Percentiles rank a stretch among this genome's conserved stretches.
phyloP scores from a whole-genome alignment of 2,888 invertebrate species.

The Dryobotodes eremita region DNA sequence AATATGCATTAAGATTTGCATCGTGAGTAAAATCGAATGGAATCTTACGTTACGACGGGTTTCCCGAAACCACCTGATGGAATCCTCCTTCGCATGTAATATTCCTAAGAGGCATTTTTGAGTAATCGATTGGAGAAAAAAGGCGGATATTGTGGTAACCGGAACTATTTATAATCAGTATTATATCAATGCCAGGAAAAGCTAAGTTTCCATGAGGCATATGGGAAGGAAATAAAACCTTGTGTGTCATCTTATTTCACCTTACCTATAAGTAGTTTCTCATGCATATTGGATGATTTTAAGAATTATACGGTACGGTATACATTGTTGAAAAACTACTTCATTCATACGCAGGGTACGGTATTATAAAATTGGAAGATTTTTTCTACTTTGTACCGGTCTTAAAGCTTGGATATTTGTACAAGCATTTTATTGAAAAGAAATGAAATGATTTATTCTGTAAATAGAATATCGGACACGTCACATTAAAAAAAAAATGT shows the following conservation, averaged over 20 bases:
- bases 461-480: too few relatives aligned
- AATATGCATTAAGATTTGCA: slow-evolving; percentile 55
- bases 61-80: slow-evolving; percentile 51
- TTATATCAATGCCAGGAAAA: slow-evolving; percentile 40
- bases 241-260: slow-evolving; percentile 35
- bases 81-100: slow-evolving; percentile 49
- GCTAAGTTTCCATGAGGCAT: slow-evolving; percentile 35
- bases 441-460: too few relatives aligned
- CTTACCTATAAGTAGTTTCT: not conserved
- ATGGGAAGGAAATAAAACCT: slow-evolving; percentile 36
- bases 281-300: not conserved
- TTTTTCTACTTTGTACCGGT: not conserved
- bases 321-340: not conserved
- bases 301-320: not conserved
- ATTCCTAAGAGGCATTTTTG: slow-evolving; percentile 54
- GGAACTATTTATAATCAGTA: slow-evolving; percentile 25
- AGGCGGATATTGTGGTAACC: slow-evolving; percentile 39
- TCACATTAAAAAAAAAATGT: too few relatives aligned
- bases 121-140: slow-evolving; percentile 41
- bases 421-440: not conserved
- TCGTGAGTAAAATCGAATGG: slow-evolving; percentile 59
- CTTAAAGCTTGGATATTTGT: not conserved
- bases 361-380: not conserved
- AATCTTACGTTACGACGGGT: slow-evolving; percentile 61
- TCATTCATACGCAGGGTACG: not conserved